Evolutionary conservation across 1,140 invertebrate genomes (phyloP).

Genomic region (Piezodorus guildinii): DNA sequence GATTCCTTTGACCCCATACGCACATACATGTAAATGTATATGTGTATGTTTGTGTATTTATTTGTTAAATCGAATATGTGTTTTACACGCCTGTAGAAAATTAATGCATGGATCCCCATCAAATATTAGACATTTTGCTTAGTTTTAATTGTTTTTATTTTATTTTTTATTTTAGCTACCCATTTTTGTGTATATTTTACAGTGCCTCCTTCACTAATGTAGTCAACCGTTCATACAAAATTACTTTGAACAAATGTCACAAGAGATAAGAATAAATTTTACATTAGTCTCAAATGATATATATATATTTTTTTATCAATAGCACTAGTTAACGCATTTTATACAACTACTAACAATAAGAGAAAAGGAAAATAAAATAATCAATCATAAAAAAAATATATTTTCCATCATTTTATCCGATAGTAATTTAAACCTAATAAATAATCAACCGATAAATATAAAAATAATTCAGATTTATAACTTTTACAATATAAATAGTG

Average conservation of each 20-base stretch:
- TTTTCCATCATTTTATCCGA: too few species aligned
- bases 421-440: too few species aligned
- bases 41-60: slow-evolving; percentile 17
- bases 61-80: slow-evolving; percentile 24
- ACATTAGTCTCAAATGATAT: not conserved
- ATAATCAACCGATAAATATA: too few species aligned
- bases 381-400: too few species aligned
- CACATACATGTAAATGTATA: slow-evolving; percentile 3
- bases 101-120: slow-evolving; percentile 21
- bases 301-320: not conserved
- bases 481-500: not conserved
- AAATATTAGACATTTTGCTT: slow-evolving; percentile 22
- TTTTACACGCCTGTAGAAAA: slow-evolving; percentile 25
- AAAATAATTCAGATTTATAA: too few species aligned
- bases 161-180: not conserved
- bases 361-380: not conserved
- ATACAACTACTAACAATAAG: slow-evolving; percentile 22
- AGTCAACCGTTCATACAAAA: not conserved
- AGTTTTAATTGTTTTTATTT: not conserved
- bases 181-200: not conserved
- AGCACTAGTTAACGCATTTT: slow-evolving; percentile 14
- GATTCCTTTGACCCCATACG: slow-evolving; percentile 1
- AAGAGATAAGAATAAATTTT: not conserved
- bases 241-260: not conserved
- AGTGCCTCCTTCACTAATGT: not conserved